These are phyloP conservation scores for Coenonympha glycerion DNA, from an alignment of 2,888 invertebrate genomes.

Conservation along the genomic window DNA sequence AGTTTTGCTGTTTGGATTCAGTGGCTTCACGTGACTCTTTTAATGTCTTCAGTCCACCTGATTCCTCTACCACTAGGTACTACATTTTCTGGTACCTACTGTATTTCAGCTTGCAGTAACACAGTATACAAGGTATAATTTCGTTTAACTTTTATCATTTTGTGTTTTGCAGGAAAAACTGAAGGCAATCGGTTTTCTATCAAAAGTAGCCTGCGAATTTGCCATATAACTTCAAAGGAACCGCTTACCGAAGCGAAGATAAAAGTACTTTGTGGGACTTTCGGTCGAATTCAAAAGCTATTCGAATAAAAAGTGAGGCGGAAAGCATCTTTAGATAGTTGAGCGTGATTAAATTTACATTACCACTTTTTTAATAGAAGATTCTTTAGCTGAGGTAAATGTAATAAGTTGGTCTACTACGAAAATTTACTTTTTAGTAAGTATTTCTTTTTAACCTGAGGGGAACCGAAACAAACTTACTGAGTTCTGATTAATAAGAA, in stretches of 20 bases:
- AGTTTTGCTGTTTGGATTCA: not conserved
- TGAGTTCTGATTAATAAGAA: too few relatives aligned
- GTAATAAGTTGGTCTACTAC: too few relatives aligned
- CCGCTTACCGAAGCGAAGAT: constrained; percentile 10
- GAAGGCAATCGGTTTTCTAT: constrained; percentile 7
- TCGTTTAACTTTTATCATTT: not conserved
- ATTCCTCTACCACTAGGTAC: too few relatives aligned
- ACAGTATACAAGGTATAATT: not conserved
- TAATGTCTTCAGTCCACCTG: too few relatives aligned
- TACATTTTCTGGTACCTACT: too few relatives aligned
- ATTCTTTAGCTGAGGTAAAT: not conserved
- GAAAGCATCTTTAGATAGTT: constrained; percentile 9
- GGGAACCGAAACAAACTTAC: too few relatives aligned
- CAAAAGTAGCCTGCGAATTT: constrained; percentile 6
- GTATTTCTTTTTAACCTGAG: too few relatives aligned
- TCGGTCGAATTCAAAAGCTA: constrained; percentile 11
- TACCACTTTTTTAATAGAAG: not conserved
- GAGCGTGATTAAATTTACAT: constrained; percentile 11
- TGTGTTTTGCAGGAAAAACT: not conserved
- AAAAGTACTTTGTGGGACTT: constrained; percentile 13
- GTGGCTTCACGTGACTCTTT: too few relatives aligned
- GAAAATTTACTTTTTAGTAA: too few relatives aligned
- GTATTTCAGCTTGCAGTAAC: too few relatives aligned
- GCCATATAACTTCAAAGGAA: constrained; percentile 12
- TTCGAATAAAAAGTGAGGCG: constrained; percentile 10